Conservation (phyloP, 2,797 vertebrate species). For the Hybognathus amarus region DNA sequence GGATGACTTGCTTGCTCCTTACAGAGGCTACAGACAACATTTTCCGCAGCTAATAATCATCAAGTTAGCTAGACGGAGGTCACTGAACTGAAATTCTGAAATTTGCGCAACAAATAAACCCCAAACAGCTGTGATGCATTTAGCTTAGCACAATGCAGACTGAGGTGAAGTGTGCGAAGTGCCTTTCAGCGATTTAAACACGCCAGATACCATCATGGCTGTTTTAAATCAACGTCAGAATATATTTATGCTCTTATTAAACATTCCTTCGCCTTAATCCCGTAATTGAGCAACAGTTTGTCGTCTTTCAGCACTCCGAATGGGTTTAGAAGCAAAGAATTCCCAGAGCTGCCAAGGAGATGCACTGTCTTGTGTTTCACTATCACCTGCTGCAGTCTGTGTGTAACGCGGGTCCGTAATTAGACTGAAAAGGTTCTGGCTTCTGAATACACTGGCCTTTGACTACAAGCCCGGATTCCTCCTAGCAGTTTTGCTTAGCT, state of each 20-base stretch:
- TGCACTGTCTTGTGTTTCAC: conserved; percentile 55
- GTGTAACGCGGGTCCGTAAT: conserved; percentile 55
- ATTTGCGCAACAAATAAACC: conserved; percentile 7
- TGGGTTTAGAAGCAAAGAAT: conserved; percentile 40
- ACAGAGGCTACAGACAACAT: conserved; percentile 73
- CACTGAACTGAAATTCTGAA: conserved; percentile 21
- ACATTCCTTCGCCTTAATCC: conserved; percentile 36
- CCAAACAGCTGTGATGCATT: conserved; percentile 22
- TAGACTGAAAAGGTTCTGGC: conserved; percentile 42
- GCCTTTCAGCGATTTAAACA: background rate
- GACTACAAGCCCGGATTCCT: conserved; percentile 69
- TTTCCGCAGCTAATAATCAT: conserved; percentile 75
- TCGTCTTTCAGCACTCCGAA: conserved; percentile 67
- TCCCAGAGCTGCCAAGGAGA: conserved; percentile 59
- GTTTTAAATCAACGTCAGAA: conserved; percentile 31
- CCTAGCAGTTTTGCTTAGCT: conserved; percentile 72
- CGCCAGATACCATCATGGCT: background rate
- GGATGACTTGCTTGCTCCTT: conserved; percentile 72
- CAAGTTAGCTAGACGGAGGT: conserved; percentile 12
- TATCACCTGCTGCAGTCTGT: conserved; percentile 51
- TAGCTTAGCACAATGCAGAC: conserved; percentile 9
- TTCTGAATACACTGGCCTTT: conserved; percentile 63
- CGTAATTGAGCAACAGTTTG: conserved; percentile 72
- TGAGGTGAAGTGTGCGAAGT: background rate
- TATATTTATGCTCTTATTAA: conserved; percentile 30